Base-by-base conservation (phyloP, 2,797 vertebrate genomes). In the Pantherophis alleghaniensis region DNA sequence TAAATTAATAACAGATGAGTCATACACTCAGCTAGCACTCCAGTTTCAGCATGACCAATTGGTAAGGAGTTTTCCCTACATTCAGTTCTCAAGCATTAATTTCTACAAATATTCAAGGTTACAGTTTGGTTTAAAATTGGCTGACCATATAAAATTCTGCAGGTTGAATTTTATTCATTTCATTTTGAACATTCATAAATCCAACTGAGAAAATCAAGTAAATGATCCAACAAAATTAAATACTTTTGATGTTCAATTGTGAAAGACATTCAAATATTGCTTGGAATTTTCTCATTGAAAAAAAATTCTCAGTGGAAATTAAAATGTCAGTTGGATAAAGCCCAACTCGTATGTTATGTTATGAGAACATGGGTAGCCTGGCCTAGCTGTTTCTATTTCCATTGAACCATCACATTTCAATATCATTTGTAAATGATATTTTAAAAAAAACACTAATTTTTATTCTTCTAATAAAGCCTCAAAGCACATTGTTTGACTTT, bases 371-470 rank as follows among this genome's bases (percentile, higher is more conserved):
- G 28, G 57, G 37, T 90, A 86, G 28, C 63, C 88, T 63, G 63
- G 22, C 47, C 20, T n/a, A 86, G 32, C 22, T 90, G 55, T 86
- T 90, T 93, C 59, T 86, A 11, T 69, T 74, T 90, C 89, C 92
- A 93, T 26, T 69, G 86, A 93, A 87, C 60, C 83, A 93, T 90
- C 83, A 74, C 60, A 87, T 69, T 66, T 57, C 53, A 93, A 37
- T 61, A 69, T 57, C 51, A 37, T 91, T 83, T 90, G 66, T 0
- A 93, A 1, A 1, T 74, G 56, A 86, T 20, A 14, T 56, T 56
- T 87, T 55, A 2, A 16, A 91, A 91, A 57, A 90, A 79, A 59
- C 51, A 66, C 10, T n/a, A 63, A 22, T 88, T 91, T 12, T 32
- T 2, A 74, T 79, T 22, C 88, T 94, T 93, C n/a, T 32, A 53